phyloP scores from a whole-genome alignment of 1,140 invertebrate species.

The Mamestra configurata region DNA sequence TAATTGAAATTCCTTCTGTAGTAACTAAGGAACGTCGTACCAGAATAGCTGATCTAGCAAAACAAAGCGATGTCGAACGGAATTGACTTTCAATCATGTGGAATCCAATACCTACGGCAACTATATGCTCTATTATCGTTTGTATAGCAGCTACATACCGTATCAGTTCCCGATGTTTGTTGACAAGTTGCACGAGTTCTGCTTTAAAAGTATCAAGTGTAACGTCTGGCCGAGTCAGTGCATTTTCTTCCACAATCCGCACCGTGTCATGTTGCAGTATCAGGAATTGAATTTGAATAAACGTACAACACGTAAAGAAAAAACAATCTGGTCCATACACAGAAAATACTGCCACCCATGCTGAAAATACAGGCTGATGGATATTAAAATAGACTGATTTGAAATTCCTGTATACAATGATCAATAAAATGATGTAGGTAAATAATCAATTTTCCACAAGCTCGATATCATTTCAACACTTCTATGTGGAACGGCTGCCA shows the following conservation, averaged over 20 bases:
- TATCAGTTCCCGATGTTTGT: slow-evolving; percentile 63
- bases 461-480: slow-evolving; percentile 22
- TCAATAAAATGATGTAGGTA: slow-evolving; percentile 6
- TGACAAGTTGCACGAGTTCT: slow-evolving; percentile 54
- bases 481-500: slow-evolving; percentile 21
- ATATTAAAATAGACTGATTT: background rate
- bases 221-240: slow-evolving; percentile 2
- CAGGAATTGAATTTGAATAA: slow-evolving; percentile 64
- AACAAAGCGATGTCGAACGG: background rate
- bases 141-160: slow-evolving; percentile 49
- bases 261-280: slow-evolving; percentile 59
- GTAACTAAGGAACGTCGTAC: background rate
- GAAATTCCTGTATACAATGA: background rate
- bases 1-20: background rate
- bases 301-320: slow-evolving; percentile 62
- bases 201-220: slow-evolving; percentile 16
- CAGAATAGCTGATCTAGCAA: background rate
- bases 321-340: slow-evolving; percentile 62
- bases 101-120: background rate
- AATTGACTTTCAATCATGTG: background rate
- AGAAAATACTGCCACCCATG: slow-evolving; percentile 52
- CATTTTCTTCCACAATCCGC: slow-evolving; percentile 28
- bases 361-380: slow-evolving; percentile 50
- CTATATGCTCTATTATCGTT: background rate
- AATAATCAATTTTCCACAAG: slow-evolving; percentile 10